Base-by-base conservation (phyloP, 2,113 vertebrate species). In the Uria lomvia region DNA sequence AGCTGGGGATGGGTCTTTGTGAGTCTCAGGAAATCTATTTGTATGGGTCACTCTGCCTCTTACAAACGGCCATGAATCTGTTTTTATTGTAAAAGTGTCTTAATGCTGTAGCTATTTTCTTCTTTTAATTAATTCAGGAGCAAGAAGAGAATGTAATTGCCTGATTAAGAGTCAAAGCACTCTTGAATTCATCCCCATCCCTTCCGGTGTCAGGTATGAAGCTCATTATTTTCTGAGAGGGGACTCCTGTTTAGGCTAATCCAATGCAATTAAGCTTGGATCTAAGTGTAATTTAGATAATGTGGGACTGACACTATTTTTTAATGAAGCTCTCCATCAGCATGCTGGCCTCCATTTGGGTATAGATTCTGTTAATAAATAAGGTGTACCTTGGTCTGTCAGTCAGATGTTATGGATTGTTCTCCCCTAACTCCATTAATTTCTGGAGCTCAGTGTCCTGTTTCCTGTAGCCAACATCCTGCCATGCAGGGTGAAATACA, bases 261-360 rank as follows among this genome's bases (percentile, higher is more conserved):
- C 81, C 92, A 58, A 22, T 49, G 73, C 93, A 93, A 86, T 89
- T 74, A 84, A 72, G 60, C 58, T 22, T 42, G 86, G 92, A 92
- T 92, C 81, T 80, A 67, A 63, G 91, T 45, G 77, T 79, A 90
- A 86, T 90, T 85, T 76, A 88, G 94, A 59, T 86, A 65, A 76
- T 72, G 74, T 79, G 80, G 68, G 73, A 60, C 85, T 93, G 96
- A 85, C 92, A 47, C 85, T 78, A 45, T 47, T 43, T 78, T 52
- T 66, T 85, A 88, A 91, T 85, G 84, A 87, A 90, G 94, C 92
- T 89, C 66, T 93, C 67, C 65, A 85, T 88, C 95, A 88, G 90
- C 30, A 2, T 2, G 45, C 65, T 22, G 83, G 70, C 66, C 86
- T 68, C 82, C 71, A 32, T 73, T 43, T 59, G 20, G 1, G 13